Base-by-base conservation (phyloP, 1,140 invertebrate genomes). In the Sinonovacula constricta region DNA sequence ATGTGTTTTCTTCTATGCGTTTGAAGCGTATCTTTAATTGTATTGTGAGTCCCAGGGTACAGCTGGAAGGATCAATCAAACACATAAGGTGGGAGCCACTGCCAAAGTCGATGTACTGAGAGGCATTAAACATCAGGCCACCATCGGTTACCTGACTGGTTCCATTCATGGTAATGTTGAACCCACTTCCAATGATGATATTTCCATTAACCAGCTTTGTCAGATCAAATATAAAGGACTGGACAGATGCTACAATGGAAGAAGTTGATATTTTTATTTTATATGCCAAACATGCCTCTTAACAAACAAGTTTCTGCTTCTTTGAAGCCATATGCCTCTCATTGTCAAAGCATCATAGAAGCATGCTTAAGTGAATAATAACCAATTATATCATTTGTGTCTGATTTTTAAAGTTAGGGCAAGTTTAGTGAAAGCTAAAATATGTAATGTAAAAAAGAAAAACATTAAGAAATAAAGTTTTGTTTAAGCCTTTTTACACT, bases 1-100 rank as follows among this genome's bases (percentile, higher is more conserved):
- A 70, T 12, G 75, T 78, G 56, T 78, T 78, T 54, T 78, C 75
- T 63, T 69, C 39, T 12, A 63, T 51, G 26, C 34, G 62, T 30
- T 78, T 31, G 22, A 78, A 69, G 18, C 63, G 36, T 15, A 78
- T 69, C 2, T 33, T 60, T n/a, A 78, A 62, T 15, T 39, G 36
- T 14, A 78, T 60, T 14, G 75, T 78, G 10, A 78, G 28, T 34
- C 75, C 75, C 31, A 36, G 62, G 1, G 30, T 69, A 51, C 75
- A 78, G 24, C 56, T 18, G 1, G 39, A 24, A 33, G 75, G 75
- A 30, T 78, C 70, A 18, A 51, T 45, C 39, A 78, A 56, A 39
- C 75, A 78, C 22, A 53, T 18, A 2, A 31, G 24, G 62, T 69
- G 66, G 30, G 54, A n/a, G 15, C 34, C 54, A 34, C 39, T 45